Evolutionary conservation across 2,113 vertebrate species (phyloP), one percentile per base, ranked within the genome.

Genomic region (Cranoglanis bouderius): DNA sequence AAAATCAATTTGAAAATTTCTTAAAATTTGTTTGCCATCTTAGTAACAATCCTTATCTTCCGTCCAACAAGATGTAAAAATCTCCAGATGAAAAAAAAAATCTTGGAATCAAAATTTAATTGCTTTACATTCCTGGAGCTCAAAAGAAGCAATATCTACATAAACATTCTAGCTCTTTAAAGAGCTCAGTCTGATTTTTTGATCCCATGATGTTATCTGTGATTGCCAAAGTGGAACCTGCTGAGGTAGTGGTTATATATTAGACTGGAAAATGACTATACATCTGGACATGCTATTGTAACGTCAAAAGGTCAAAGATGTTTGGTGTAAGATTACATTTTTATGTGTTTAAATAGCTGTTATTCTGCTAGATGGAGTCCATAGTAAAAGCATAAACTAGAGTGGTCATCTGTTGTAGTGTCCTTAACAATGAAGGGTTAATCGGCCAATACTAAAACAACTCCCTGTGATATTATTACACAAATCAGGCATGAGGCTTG

Each of bases 91-190:
- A n/a, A n/a, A 91, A 94, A 94, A 94, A 93, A 91, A 88, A 90
- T 92, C 90, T 91, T 43, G 90, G 92, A 93, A 87, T 67, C 59
- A 72, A 89, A 89, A 91, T 72, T 43, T 75, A 26, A 88, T 91
- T 94, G 90, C 95, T 94, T 95, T 92, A 95, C 94, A 94, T 93
- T 90, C 78, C 81, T 92, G 91, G 90, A 92, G 89, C 93, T 91
- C 85, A 92, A 86, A 87, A 91, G 86, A 51, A 92, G 82, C 75
- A 89, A 87, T 53, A 61, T 3, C 32, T 46, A 35, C 16, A 43
- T 35, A 83, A 83, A 86, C 51, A 75, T 85, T 26, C 24, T 46
- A 49, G n/a, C 40, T 85, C 32, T 51, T 85, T 49, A n/a, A 85
- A 85, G 61, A 67, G 59, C 29, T 67, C 38, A 65, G 53, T 84